Evolutionary conservation across 1,140 invertebrate genomes (phyloP), one percentile per base, ranked within the genome.

Genomic region (Brachystomella parvula): DNA sequence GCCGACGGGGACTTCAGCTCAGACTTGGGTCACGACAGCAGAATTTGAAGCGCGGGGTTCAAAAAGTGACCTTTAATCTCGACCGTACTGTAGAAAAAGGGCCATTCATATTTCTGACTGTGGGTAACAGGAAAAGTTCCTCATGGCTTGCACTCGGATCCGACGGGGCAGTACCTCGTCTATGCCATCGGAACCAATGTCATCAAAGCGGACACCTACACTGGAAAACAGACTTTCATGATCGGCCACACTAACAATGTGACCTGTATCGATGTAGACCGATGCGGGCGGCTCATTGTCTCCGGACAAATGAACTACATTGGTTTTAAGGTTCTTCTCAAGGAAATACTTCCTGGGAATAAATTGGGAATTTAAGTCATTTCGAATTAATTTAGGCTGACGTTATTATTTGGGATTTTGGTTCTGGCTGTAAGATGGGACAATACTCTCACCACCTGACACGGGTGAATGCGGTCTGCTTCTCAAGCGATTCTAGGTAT

Each of bases 221-320:
- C 83, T 1, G 85, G 86, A 72, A 82, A 84, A 71, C 90, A 92
- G 77, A 76, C 79, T 53, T 92, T 93, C 75, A 80, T 95, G 31
- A 83, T 84, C 47, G 91, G 90, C 0, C 92, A 95, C 75, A 87
- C 86, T 0, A 90, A 94, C 78, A 83, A 84, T 53, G 87, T 96
- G 39, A 88, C 90, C 0, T 85, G 89, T 32, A 77, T 96, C 17
- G 86, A 86, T 63, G 74, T 95, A 6, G 94, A 92, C 49, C 81
- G 82, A 1, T 82, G 82, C 68, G 92, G 92, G 47, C 85, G 85
- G 30, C 90, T 85, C 73, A 78, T 96, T 35, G 92, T 89, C 26
- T 92, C 91, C 12, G 92, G 93, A 0, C 90, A 94, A 78, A 84
- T 89, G 15, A 95, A 89, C 75, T 86, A 93, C 74, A 89, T 92